Evolutionary conservation across 2,113 vertebrate species (phyloP), one percentile per base, ranked within the genome.

Genomic region (Boleophthalmus pectinirostris): DNA sequence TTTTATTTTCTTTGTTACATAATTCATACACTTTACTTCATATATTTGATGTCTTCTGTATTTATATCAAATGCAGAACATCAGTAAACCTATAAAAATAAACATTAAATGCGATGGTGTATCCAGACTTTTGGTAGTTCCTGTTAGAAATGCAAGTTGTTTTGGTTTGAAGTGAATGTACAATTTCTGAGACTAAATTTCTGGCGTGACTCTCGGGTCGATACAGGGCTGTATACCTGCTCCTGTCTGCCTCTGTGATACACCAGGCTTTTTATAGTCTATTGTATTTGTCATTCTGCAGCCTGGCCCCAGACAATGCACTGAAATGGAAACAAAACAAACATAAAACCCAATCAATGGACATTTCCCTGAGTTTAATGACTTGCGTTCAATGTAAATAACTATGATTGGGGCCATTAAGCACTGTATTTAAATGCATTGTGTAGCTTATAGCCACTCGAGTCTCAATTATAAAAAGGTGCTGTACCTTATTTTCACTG

Each of bases 321-420:
- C 61, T 64, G 33, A 64, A 64, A 64, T 64, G 61, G 61, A 64
- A 64, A 38, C 61, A 64, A 18, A 64, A 64, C 61, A 43, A 64
- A 38, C 61, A 64, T 64, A 43, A 64, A 64, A n/a, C n/a, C 9
- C 33, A 38, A 64, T 64, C 61, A 64, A 64, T 64, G 61, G 33
- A 64, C 61, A 35, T n/a, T 35, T 64, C 61, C 56, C 6, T 1
- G 18, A 64, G 61, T 64, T 64, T 35, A 64, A 35, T 63, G 18
- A 64, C 61, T 64, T 64, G 61, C 43, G 61, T n/a, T 61, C 58
- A 61, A 29, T n/a, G 61, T 64, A 43, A 64, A 38, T 64, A 64
- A 20, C 29, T 35, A 38, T 64, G 29, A 64, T 64, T 38, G n/a
- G 33, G 20, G 18, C 61, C 16, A 38, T 64, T 35, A 54, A 54